Conservation (phyloP, 2,113 vertebrate species). For the Coptodon rendalli region DNA sequence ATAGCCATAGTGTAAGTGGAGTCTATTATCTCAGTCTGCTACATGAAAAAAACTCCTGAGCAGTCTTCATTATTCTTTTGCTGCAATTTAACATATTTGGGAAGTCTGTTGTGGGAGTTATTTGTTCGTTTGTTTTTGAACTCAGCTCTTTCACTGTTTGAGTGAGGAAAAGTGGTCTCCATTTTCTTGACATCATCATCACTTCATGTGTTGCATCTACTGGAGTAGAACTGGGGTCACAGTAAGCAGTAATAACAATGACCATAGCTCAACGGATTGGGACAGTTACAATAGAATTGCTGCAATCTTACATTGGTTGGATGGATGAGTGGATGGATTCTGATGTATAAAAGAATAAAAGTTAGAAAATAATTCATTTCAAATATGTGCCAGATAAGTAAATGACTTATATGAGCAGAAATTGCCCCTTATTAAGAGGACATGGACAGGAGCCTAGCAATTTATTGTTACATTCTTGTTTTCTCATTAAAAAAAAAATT, state of each 20-base stretch:
- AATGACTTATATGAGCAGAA: neutral
- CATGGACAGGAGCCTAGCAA: neutral
- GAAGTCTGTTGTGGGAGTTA: neutral
- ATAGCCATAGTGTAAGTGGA: neutral
- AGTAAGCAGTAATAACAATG: conserved; percentile 34
- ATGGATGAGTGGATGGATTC: neutral
- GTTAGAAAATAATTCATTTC: neutral
- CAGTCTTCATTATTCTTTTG: neutral
- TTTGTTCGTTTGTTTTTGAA: neutral
- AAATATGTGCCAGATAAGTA: neutral
- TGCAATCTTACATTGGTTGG: neutral
- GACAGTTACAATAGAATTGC: fast-evolving
- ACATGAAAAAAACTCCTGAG: neutral
- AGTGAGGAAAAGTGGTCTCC: neutral
- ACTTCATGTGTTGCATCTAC: conserved; percentile 3
- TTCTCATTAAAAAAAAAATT: neutral
- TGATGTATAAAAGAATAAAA: neutral
- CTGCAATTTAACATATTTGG: neutral
- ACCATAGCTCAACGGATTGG: conserved; percentile 15
- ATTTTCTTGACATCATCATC: conserved; percentile 19
- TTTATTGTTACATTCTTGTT: neutral
- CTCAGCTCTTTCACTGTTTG: conserved; percentile 11
- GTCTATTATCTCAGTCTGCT: neutral
- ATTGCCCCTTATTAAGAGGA: neutral
- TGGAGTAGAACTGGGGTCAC: neutral